Evolutionary conservation across 2,113 vertebrate species (phyloP), one percentile per base, ranked within the genome.

Genomic region (Eleginops maclovinus): DNA sequence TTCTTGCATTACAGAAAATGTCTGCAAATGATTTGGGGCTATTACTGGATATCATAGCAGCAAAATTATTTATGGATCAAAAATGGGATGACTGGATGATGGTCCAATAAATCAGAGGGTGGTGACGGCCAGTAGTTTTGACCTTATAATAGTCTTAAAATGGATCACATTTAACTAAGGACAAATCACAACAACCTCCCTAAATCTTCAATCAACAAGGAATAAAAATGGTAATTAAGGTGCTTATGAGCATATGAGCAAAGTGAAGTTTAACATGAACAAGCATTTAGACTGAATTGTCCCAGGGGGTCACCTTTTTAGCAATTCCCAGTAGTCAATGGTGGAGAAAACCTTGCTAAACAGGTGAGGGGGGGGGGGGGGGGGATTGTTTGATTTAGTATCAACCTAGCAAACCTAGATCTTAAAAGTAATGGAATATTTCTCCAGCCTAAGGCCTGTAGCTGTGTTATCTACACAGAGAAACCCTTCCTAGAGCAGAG

Each of bases 21-120:
- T 67, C 47, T 81, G 58, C n/a, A 55, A 82, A 81, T 75, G 44
- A 88, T 81, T 79, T 68, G 59, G 26, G 59, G 54, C 53, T 22
- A 68, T 88, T 75, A 77, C 15, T 19, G 1, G 75, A 85, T 72
- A 66, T 73, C 44, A 78, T 66, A 28, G 36, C n/a, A 43, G 51
- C 31, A 80, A 77, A 81, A 84, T 81, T 65, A 89, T 86, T 73
- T 81, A 88, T 83, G 59, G 68, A 74, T 85, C 70, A 80, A 84
- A 88, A 85, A 74, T 46, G 19, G 2, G 11, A 69, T 41, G 55
- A 63, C 36, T 72, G 26, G 15, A 41, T 56, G 62, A 31, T 74
- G 62, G 73, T 51, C 47, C 60, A 58, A 58, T 77, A 53, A 84
- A 72, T 86, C 50, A 64, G 56, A 6, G 16, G 13, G 24, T 1